phyloP scores from a whole-genome alignment of 1,140 invertebrate species.

The Nylanderia fulva region DNA sequence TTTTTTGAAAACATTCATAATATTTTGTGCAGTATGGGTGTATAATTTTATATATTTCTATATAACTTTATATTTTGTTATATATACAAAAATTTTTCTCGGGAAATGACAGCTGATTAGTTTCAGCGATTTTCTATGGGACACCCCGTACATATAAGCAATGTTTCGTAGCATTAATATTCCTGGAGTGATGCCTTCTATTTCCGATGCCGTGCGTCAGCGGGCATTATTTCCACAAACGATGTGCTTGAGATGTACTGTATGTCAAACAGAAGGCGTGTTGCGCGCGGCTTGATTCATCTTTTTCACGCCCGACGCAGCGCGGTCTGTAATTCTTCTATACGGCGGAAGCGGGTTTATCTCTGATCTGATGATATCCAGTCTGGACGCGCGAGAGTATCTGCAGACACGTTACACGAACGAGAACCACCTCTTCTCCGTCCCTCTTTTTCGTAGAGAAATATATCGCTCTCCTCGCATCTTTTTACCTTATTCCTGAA shows the following conservation, averaged over 20 bases:
- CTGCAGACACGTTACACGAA: conserved; percentile 22
- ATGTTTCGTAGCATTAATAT: conserved; percentile 62
- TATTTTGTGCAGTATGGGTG: no score
- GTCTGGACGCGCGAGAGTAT: not conserved
- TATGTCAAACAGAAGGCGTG: conserved; percentile 56
- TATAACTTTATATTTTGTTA: no score
- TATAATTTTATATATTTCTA: no score
- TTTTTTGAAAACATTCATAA: no score
- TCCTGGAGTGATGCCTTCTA: conserved; percentile 42
- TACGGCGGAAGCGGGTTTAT: conserved; percentile 57
- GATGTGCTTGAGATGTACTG: conserved; percentile 38
- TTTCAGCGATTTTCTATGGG: no score
- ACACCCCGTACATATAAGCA: no score
- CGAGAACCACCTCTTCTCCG: not conserved
- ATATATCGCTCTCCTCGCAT: conserved; percentile 27
- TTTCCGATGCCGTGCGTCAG: conserved; percentile 32
- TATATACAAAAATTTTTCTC: no score
- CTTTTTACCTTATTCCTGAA: conserved; percentile 31
- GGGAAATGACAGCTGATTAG: no score
- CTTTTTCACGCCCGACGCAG: conserved; percentile 55
- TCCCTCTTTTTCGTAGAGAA: no score
- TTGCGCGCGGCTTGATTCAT: conserved; percentile 51
- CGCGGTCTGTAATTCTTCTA: conserved; percentile 52
- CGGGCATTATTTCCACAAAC: conserved; percentile 62
- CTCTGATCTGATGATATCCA: conserved; percentile 53